These are phyloP conservation scores for Dendropsophus ebraccatus DNA, from an alignment of 2,113 vertebrate genomes.

Conservation along the genomic window DNA sequence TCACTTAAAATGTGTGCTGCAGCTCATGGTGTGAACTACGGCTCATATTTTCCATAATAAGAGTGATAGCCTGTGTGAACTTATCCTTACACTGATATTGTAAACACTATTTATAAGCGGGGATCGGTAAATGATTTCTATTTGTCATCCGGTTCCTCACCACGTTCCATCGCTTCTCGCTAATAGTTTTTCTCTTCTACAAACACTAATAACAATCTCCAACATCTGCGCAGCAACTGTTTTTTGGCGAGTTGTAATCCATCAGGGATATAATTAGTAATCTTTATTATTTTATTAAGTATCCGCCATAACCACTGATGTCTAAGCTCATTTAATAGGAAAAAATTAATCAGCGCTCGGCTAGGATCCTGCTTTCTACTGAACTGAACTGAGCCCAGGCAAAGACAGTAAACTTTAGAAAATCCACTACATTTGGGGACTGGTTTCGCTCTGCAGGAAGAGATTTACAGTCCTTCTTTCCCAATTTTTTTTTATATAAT, in stretches of 20 bases:
- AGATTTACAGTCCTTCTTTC: not conserved
- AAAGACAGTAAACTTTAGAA: not conserved
- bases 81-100: not conserved
- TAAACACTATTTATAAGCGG: not conserved
- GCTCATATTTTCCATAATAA: no score
- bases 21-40: no score
- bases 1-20: no score
- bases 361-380: not conserved
- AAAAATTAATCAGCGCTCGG: not conserved
- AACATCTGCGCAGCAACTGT: constrained; percentile 40
- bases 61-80: not conserved
- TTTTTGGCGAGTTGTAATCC: constrained; percentile 9
- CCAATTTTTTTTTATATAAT: not conserved
- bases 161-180: not conserved
- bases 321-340: constrained; percentile 33
- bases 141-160: constrained; percentile 7
- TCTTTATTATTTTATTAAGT: constrained; percentile 33
- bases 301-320: constrained; percentile 12
- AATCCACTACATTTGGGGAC: not conserved
- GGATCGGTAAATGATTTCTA: constrained; percentile 11
- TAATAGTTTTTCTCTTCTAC: constrained; percentile 35
- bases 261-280: constrained; percentile 41
- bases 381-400: not conserved
- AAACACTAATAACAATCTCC: constrained; percentile 11
- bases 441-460: not conserved